Base-by-base conservation (phyloP, 2,797 vertebrate species). In the Antennarius maculatus region DNA sequence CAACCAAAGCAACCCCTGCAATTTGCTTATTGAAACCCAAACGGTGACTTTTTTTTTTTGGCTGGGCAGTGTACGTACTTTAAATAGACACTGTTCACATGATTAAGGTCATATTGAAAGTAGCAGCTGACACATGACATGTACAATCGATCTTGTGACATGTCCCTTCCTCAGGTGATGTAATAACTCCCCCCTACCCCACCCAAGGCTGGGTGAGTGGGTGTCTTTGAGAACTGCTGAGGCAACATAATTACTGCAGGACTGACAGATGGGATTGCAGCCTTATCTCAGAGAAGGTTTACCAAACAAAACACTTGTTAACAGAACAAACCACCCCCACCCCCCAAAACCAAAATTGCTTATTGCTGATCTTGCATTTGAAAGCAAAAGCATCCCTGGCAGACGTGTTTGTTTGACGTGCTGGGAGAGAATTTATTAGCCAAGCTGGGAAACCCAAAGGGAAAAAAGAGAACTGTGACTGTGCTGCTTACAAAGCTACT, bases 171-270 rank as follows among this genome's bases (percentile, higher is more conserved):
- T 16, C 6, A 54, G 41, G 58, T 71, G 68, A 66, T 69, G 48
- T 42, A 62, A 48, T 12, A 7, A n/a, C 11, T n/a, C 47, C 51
- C 16, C 45, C 14, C 5, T 45, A 12, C 5, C n/a, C 11, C 42
- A 47, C 16, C 45, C 14, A 2, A 23, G 46, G 11, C 41, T 14
- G 15, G 43, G 6, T 4, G 34, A 31, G 46, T 46, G 54, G 7
- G 6, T 37, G 39, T 55, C 39, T 18, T 62, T 14, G 43, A 56
- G 37, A 74, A 66, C 61, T 43, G 45, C 70, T 79, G 66, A 71
- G 39, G 42, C 48, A 71, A 59, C 31, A 51, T 6, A 28, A 50
- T 59, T 23, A 50, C 16, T 48, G 50, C 46, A 2, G 11, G 23
- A 65, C 8, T 57, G 28, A 54, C 46, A 54, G 58, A 52, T 46